Percentiles rank a stretch among this genome's conserved stretches.
Evolutionary conservation across 2,113 vertebrate species (phyloP).

Genomic region (Pollachius pollachius): DNA sequence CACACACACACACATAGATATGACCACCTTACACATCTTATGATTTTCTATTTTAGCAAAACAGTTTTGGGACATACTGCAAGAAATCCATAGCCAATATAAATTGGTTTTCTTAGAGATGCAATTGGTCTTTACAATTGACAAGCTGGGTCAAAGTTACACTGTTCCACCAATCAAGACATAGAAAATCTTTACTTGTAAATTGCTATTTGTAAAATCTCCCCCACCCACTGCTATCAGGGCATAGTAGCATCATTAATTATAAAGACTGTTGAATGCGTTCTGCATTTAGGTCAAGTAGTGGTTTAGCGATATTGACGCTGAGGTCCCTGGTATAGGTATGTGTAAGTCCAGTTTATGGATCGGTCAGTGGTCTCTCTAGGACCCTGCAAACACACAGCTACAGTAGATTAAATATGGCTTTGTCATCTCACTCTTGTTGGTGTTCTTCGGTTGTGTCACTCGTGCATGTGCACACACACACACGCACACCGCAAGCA

Average conservation of each 20-base stretch:
- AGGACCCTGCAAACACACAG: conserved; percentile 46
- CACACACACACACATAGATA: no score
- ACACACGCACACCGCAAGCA: conserved; percentile 8
- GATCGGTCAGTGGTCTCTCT: conserved; percentile 49
- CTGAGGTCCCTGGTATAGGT: conserved; percentile 43
- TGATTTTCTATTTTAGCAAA: no score
- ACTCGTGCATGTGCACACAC: conserved; percentile 6
- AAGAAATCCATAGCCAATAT: no score
- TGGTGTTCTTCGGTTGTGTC: conserved; percentile 26
- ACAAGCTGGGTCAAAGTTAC: not conserved
- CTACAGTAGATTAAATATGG: conserved; percentile 23
- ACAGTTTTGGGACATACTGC: no score
- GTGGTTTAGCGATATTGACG: conserved; percentile 31
- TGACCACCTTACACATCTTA: no score
- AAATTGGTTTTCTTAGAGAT: not conserved
- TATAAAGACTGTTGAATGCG: conserved; percentile 18
- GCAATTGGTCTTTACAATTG: not conserved
- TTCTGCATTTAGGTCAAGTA: conserved; percentile 37
- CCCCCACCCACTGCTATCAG: not conserved
- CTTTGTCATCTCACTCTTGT: conserved; percentile 49
- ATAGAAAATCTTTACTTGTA: conserved; percentile 6
- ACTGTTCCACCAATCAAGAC: not conserved
- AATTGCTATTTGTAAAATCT: not conserved
- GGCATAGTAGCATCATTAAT: conserved; percentile 7
- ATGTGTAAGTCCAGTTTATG: conserved; percentile 47